Conservation (phyloP, 1,140 invertebrate genomes). For the Caenorhabditis tropicalis region DNA sequence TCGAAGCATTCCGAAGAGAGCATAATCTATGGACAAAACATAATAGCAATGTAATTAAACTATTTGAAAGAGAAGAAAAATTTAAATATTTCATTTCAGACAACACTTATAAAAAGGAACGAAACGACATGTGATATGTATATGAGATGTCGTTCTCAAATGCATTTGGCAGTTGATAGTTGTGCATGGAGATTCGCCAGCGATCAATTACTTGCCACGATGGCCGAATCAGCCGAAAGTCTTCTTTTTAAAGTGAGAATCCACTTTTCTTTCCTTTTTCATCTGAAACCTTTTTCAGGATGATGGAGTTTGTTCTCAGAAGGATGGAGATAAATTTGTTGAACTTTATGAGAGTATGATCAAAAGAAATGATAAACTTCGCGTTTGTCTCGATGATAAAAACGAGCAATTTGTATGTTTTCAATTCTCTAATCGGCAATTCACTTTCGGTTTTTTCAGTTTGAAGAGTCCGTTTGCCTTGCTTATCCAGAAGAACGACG, state of each 20-base stretch:
- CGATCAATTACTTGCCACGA: slow-evolving; percentile 27
- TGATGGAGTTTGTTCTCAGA: neutral
- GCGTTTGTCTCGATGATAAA: slow-evolving; percentile 33
- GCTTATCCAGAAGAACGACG: slow-evolving; percentile 26
- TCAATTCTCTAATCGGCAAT: neutral
- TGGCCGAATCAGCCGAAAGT: slow-evolving; percentile 53
- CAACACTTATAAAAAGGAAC: slow-evolving; percentile 39
- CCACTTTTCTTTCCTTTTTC: neutral
- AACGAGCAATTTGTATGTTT: slow-evolving; percentile 49
- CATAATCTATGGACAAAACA: slow-evolving; percentile 25
- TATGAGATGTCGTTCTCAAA: slow-evolving; percentile 52
- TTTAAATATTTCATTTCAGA: neutral
- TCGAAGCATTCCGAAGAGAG: slow-evolving; percentile 39
- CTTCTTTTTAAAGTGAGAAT: slow-evolving; percentile 18
- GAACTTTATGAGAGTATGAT: slow-evolving; percentile 43
- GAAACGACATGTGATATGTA: slow-evolving; percentile 54
- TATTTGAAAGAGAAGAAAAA: no score
- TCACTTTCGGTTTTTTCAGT: slow-evolving; percentile 21
- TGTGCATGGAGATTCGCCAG: slow-evolving; percentile 55
- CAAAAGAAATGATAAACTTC: slow-evolving; percentile 46
- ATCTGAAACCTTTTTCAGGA: neutral
- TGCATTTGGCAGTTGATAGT: slow-evolving; percentile 55
- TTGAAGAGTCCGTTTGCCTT: slow-evolving; percentile 42
- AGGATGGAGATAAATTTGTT: slow-evolving; percentile 46
- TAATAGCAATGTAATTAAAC: neutral